phyloP scores from a whole-genome alignment of 2,113 vertebrate species.

The Odontophorus gujanensis region DNA sequence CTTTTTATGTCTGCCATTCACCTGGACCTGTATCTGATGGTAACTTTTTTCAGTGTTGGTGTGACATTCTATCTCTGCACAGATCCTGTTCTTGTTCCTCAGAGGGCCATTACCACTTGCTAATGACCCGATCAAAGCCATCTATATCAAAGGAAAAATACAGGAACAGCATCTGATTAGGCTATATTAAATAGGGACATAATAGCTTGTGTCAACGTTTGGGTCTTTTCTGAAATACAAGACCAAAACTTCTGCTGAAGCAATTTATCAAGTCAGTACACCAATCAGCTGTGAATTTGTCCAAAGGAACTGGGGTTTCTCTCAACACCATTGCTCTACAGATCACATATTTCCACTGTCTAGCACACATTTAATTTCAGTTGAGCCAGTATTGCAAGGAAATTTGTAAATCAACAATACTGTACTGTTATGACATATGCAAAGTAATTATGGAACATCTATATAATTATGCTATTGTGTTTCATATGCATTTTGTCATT shows the following conservation, averaged over 20 bases:
- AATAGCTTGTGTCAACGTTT: not conserved
- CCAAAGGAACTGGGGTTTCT: not conserved
- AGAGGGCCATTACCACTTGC: not conserved
- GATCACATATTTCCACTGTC: not conserved
- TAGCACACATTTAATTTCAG: not conserved
- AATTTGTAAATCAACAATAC: not conserved
- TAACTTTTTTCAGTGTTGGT: not conserved
- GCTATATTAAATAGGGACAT: no score
- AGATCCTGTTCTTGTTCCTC: not conserved
- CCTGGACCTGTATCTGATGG: not conserved
- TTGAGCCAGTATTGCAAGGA: not conserved
- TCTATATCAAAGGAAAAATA: not conserved
- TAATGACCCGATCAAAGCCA: not conserved
- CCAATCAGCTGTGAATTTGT: not conserved
- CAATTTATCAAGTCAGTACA: not conserved
- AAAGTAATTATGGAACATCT: not conserved
- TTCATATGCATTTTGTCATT: conserved; percentile 1
- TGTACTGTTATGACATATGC: not conserved
- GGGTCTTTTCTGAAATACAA: not conserved
- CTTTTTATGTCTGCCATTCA: not conserved
- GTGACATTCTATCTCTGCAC: not conserved
- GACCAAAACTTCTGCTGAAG: not conserved
- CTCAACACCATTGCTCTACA: not conserved
- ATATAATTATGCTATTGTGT: not conserved
- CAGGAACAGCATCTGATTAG: not conserved